Evolutionary conservation across 2,113 vertebrate species (phyloP).

Genomic region (Orientallactaga bullata): DNA sequence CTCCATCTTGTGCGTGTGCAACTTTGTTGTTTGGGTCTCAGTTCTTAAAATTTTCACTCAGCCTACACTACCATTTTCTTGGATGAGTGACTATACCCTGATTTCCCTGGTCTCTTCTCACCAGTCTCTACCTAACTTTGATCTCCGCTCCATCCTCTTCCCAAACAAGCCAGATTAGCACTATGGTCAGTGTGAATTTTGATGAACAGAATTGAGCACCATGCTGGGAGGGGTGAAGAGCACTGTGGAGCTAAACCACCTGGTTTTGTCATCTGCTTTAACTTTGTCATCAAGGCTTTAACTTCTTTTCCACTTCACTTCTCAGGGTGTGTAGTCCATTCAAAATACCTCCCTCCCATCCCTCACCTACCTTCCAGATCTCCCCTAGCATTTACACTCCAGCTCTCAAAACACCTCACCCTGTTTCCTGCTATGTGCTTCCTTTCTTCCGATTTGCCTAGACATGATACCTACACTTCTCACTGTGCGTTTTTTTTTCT

Average conservation of each 20-base stretch:
- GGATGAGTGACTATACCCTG: background rate
- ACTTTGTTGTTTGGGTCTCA: background rate
- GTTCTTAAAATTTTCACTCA: background rate
- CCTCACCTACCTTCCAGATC: background rate
- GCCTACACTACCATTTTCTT: background rate
- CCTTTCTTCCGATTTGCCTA: background rate
- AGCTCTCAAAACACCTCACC: background rate
- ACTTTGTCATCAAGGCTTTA: background rate
- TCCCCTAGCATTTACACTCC: background rate
- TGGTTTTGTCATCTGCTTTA: background rate
- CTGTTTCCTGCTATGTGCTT: background rate
- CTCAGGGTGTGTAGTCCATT: background rate
- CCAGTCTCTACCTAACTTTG: background rate
- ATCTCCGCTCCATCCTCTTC: background rate
- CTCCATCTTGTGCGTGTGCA: background rate
- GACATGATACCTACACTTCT: background rate
- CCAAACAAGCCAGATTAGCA: background rate
- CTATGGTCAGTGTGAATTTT: background rate
- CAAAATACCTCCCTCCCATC: background rate
- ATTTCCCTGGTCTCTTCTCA: background rate
- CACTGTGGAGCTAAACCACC: background rate
- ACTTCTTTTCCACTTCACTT: background rate
- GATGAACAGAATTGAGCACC: background rate
- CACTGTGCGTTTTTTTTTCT: background rate
- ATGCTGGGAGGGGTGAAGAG: background rate